Conservation (phyloP, 2,888 invertebrate genomes). For the Heliconius cydno region DNA sequence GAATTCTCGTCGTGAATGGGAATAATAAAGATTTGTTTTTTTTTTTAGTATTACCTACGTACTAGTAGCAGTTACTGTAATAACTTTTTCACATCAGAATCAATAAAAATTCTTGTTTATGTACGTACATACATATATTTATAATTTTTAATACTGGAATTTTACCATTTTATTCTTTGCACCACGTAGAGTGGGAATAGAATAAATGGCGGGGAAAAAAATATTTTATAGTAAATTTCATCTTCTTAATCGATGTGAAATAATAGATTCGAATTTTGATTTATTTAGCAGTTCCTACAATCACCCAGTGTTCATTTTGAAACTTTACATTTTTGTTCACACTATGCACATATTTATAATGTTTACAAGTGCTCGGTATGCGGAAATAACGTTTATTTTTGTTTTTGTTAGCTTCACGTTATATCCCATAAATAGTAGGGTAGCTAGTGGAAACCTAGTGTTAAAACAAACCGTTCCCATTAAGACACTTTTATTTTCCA, state of each 20-base stretch:
- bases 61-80: not conserved
- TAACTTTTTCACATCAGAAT: not conserved
- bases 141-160: not conserved
- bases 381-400: not conserved
- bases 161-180: no score
- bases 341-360: not conserved
- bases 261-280: not conserved
- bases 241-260: no score
- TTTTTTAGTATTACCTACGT: not conserved
- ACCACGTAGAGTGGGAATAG: no score
- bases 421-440: no score
- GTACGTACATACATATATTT: not conserved
- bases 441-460: no score
- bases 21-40: slow-evolving; percentile 16
- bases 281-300: not conserved
- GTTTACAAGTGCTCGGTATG: not conserved
- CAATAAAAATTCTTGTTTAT: not conserved
- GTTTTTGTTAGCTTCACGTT: no score
- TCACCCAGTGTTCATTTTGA: not conserved
- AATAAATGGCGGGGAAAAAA: no score
- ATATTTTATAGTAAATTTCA: no score
- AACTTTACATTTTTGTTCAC: not conserved
- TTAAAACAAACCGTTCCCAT: no score
- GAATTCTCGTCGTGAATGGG: slow-evolving; percentile 6
- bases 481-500: no score